A percentile compares a stretch with the other conserved stretches of the same genome.
Conservation (phyloP, 2,113 vertebrate species). For the Nestor notabilis region DNA sequence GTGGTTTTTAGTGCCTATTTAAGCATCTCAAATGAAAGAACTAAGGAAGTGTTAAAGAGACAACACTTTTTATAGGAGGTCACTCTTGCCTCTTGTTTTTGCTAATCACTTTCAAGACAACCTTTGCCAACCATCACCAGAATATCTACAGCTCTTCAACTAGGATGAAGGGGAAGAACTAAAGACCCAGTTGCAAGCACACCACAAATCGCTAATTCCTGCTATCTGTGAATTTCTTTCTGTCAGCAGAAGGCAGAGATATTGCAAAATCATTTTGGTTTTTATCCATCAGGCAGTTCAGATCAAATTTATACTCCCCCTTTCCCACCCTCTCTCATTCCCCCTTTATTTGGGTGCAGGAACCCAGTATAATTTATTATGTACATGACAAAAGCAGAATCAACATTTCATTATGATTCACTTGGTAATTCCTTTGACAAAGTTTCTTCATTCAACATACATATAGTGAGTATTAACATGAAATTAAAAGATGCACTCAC, state of each 20-base stretch:
- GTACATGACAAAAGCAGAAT: not conserved
- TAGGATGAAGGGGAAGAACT: not conserved
- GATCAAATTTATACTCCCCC: not conserved
- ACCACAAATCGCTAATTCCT: not conserved
- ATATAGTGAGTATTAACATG: not conserved
- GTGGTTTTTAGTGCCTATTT: not conserved
- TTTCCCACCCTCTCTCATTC: not conserved
- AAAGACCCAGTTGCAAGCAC: accelerated
- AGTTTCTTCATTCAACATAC: not conserved
- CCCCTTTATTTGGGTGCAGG: not conserved
- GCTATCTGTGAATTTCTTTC: not conserved
- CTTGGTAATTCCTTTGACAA: not conserved
- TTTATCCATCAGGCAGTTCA: not conserved
- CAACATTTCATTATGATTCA: not conserved
- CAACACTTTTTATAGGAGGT: not conserved
- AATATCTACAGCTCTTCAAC: not conserved
- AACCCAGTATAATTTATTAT: not conserved
- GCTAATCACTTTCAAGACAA: not conserved
- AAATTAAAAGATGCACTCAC: constrained; percentile 19
- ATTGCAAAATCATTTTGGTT: not conserved
- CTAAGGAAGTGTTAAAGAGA: not conserved
- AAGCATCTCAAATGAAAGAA: not conserved
- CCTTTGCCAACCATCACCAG: not conserved
- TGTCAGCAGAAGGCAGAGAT: not conserved
- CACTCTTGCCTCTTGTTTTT: not conserved